Base-by-base conservation (phyloP, 2,888 invertebrate genomes). In the Leptinotarsa rubiginosa region DNA sequence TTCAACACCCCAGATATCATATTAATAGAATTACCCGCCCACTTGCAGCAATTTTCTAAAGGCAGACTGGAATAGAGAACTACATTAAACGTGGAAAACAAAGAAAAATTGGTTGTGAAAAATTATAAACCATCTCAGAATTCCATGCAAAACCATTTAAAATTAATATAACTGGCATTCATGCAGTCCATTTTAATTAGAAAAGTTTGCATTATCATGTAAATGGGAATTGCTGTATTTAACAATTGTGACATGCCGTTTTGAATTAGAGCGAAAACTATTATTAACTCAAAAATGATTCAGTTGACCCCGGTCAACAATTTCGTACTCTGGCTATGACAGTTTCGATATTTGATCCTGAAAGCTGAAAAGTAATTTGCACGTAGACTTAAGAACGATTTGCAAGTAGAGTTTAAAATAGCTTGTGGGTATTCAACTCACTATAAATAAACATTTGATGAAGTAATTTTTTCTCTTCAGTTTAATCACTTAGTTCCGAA, bases 131-230 rank as follows among this genome's bases (percentile, higher is more conserved):
- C 49, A 65, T 67, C 20, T 67, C 25, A 25, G 18, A 49, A 67
- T 67, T 50, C n/a, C 50, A 67, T 47, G 67, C 67, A 25, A 67
- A 47, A 50, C 67, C 50, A 41, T 62, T 62, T 62, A 10, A n/a
- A 62, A 62, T 62, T 67, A 67, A 67, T 67, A 25, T 52, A 22
- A 16, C 67, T 50, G 50, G 25, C 67, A 67, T 49, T 67, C 49
- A 20, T 65, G 52, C 49, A 50, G 16, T 25, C 47, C 67, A 15
- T 50, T 18, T 50, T 67, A 67, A 67, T 67, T 67, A 67, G 25
- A 50, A 49, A 67, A 67, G 49, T 67, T 25, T 15, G 3, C 22
- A 49, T 67, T 67, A 31, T 67, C 13, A 67, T 67, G 50, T 50
- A 50, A 67, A 50, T 50, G 49, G 16, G 65, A 20, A 65, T 67